These are phyloP conservation scores for Anguilla pacifica DNA, from an alignment of 2,797 vertebrate species.

Conservation along the genomic window DNA sequence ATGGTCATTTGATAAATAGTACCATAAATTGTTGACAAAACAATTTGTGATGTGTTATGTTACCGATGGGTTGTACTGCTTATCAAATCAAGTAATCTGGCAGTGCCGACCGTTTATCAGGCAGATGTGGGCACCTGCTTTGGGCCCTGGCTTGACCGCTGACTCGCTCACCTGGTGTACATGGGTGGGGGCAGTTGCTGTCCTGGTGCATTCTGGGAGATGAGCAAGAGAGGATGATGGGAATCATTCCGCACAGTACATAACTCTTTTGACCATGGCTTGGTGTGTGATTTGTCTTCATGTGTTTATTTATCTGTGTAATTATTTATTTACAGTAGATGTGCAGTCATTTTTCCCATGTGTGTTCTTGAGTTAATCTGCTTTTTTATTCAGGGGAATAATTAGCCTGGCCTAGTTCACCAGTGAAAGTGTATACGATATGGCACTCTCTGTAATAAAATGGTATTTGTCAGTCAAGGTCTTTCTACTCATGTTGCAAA, in stretches of 20 bases:
- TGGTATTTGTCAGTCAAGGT: background rate
- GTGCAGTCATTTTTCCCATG: background rate
- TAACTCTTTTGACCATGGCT: background rate
- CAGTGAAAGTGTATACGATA: background rate
- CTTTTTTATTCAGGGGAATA: background rate
- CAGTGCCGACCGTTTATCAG: conserved; percentile 76
- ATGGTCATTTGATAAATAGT: conserved; percentile 83
- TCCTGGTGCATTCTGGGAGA: background rate
- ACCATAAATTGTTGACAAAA: conserved; percentile 86
- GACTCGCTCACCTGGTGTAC: conserved; percentile 62
- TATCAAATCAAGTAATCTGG: conserved; percentile 84
- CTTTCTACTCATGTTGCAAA: background rate
- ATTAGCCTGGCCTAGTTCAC: background rate
- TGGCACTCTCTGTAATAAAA: background rate
- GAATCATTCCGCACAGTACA: background rate
- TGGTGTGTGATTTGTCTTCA: background rate
- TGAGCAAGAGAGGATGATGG: conserved; percentile 16
- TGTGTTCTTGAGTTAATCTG: background rate
- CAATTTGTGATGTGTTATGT: conserved; percentile 85
- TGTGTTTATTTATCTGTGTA: background rate
- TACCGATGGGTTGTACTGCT: conserved; percentile 79
- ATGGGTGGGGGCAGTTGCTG: conserved; percentile 16
- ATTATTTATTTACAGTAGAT: background rate
- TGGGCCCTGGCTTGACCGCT: conserved; percentile 64
- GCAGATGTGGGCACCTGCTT: conserved; percentile 66